Evolutionary conservation across 2,113 vertebrate genomes (phyloP).

Genomic region (Rhynchopsitta pachyrhyncha): DNA sequence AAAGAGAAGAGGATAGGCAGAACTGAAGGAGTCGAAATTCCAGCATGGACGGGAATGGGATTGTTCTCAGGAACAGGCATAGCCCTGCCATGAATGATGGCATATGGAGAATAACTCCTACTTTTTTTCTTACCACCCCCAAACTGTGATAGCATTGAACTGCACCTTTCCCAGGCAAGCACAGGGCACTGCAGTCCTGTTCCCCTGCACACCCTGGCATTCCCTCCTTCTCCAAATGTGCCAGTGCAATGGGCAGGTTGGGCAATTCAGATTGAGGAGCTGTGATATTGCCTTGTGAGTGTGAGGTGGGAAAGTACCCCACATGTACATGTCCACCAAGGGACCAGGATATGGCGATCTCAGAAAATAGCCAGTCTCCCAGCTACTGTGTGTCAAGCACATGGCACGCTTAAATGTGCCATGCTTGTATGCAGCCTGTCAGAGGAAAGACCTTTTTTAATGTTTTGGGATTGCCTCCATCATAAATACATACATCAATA

Average conservation of each 20-base stretch:
- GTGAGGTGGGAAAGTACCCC: background rate
- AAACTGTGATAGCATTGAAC: background rate
- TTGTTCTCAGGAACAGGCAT: background rate
- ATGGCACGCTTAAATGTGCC: fast-evolving
- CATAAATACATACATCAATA: background rate
- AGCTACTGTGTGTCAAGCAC: background rate
- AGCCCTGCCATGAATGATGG: background rate
- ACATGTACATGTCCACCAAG: fast-evolving
- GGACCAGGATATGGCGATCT: background rate
- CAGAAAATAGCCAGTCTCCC: fast-evolving
- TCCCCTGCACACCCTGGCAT: fast-evolving
- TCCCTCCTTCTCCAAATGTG: background rate
- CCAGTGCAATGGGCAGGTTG: fast-evolving
- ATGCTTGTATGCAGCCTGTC: fast-evolving
- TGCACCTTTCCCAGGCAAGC: background rate
- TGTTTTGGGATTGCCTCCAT: background rate
- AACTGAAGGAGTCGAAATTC: background rate
- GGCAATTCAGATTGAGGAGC: background rate
- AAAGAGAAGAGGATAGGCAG: background rate
- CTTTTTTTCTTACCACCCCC: background rate
- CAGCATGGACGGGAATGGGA: fast-evolving
- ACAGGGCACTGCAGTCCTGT: fast-evolving
- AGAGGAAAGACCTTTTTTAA: background rate
- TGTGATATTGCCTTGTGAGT: background rate
- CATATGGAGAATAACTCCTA: background rate